Conservation (phyloP, 2,888 invertebrate species). For the Epinotia demarniana region DNA sequence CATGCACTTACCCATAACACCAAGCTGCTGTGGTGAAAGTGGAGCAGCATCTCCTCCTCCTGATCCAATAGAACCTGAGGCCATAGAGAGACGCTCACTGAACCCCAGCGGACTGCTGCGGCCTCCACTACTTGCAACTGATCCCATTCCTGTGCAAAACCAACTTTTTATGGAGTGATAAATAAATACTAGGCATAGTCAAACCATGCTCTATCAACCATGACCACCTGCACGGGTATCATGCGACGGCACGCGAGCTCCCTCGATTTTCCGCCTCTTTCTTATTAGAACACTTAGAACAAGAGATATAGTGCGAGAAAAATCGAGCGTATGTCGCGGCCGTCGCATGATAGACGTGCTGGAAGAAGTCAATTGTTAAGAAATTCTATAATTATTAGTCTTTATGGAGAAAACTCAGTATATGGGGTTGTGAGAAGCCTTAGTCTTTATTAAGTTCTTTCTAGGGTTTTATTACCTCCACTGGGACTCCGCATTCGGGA, state of each 20-base stretch:
- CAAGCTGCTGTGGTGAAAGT: constrained; percentile 93
- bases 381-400: background rate
- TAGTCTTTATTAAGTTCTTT: background rate
- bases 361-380: background rate
- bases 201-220: background rate
- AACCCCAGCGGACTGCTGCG: constrained; percentile 85
- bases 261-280: too few relatives aligned
- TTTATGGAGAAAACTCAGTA: background rate
- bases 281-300: too few relatives aligned
- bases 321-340: too few relatives aligned
- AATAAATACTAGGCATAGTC: too few relatives aligned
- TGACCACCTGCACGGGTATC: too few relatives aligned
- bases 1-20: constrained; percentile 92
- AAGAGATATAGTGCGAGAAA: too few relatives aligned
- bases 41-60: constrained; percentile 85
- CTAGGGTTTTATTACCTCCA: constrained; percentile 72
- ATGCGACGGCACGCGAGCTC: too few relatives aligned
- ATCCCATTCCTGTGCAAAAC: constrained; percentile 80
- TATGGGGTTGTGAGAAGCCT: too few relatives aligned
- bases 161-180: background rate
- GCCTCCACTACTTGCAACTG: constrained; percentile 88
- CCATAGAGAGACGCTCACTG: constrained; percentile 88
- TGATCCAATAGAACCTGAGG: constrained; percentile 87
- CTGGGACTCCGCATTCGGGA: constrained; percentile 89
- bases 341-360: too few relatives aligned